phyloP scores from a whole-genome alignment of 1,140 invertebrate genomes.

The Notospermus geniculatus region DNA sequence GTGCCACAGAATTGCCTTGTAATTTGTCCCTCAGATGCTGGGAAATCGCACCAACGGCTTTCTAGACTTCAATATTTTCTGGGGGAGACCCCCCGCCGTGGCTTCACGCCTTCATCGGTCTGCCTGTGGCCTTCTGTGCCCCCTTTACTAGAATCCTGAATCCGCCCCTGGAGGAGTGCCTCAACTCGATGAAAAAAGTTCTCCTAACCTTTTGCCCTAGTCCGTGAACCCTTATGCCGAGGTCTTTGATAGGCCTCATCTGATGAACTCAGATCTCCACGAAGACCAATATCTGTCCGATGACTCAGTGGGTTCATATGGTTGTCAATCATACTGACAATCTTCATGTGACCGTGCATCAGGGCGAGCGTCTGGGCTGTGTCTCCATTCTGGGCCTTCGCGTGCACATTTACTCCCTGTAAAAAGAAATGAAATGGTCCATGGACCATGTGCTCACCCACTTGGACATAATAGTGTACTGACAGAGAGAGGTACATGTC shows the following conservation, averaged over 20 bases:
- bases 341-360: conserved; percentile 49
- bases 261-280: conserved; percentile 41
- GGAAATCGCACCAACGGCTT: no score
- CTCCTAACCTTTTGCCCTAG: neutral
- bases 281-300: conserved; percentile 19
- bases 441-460: neutral
- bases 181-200: no score
- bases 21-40: no score
- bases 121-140: no score
- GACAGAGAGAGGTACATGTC: no score
- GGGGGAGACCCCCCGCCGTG: no score
- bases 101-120: no score
- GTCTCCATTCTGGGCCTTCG: conserved; percentile 44
- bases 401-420: conserved; percentile 50
- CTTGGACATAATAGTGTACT: no score
- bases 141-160: conserved; percentile 1
- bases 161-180: no score
- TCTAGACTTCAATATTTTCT: no score
- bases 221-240: conserved; percentile 14
- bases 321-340: conserved; percentile 51
- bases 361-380: conserved; percentile 49
- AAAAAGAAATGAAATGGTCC: conserved; percentile 6
- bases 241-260: conserved; percentile 33
- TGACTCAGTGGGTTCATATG: conserved; percentile 31
- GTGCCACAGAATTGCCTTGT: no score